These are phyloP conservation scores for Platysteira castanea DNA, from an alignment of 2,113 vertebrate genomes.

Conservation along the genomic window DNA sequence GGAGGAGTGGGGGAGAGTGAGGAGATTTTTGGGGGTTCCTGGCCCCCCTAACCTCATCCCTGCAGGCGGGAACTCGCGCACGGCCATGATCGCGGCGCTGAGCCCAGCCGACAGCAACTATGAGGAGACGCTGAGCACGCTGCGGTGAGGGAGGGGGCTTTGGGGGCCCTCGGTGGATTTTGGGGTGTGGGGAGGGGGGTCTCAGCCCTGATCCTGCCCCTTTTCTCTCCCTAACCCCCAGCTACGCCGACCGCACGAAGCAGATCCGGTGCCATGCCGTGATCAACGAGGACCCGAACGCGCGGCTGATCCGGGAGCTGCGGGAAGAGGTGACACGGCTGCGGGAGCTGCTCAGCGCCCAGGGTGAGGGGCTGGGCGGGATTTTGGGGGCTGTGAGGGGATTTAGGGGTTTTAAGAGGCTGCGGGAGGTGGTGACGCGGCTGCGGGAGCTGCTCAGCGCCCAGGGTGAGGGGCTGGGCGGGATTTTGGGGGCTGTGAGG, in stretches of 20 bases:
- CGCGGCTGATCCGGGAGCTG: background rate
- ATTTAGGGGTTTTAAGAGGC: background rate
- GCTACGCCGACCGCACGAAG: background rate
- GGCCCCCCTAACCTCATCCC: accelerated
- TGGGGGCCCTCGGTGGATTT: background rate
- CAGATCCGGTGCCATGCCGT: background rate
- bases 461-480: background rate
- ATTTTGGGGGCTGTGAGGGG: background rate
- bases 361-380: background rate
- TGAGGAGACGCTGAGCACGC: background rate
- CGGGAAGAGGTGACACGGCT: background rate
- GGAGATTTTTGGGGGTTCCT: background rate
- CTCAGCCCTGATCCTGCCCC: background rate
- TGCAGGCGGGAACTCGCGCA: background rate
- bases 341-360: background rate
- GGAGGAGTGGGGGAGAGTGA: too few species aligned
- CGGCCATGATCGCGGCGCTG: background rate
- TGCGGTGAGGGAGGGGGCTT: background rate
- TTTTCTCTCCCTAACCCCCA: background rate
- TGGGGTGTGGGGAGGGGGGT: background rate
- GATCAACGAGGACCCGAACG: background rate
- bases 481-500: background rate
- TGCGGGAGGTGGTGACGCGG: background rate
- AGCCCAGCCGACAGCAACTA: background rate
- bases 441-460: background rate